Conservation (phyloP, 2,113 vertebrate genomes). For the Ondatra zibethicus region DNA sequence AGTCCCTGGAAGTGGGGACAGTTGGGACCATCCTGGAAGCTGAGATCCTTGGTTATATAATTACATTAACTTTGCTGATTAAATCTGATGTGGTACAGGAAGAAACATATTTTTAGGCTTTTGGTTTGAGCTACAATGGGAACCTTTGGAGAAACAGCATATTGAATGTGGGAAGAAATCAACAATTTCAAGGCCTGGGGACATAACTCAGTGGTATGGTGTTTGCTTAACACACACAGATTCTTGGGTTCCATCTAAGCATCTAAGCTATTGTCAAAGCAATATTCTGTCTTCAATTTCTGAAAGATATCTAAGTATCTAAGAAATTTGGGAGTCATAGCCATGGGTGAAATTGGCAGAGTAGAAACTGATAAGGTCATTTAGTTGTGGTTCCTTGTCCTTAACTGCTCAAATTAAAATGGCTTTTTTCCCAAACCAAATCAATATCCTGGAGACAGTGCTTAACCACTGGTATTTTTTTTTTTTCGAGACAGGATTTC, state of each 20-base stretch:
- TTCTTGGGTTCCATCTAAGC: too few species aligned
- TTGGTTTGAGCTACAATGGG: background rate
- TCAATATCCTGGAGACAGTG: background rate
- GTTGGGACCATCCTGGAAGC: background rate
- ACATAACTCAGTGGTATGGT: background rate
- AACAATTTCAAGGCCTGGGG: background rate
- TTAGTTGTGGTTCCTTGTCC: background rate
- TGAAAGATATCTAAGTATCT: background rate
- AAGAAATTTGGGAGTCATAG: background rate
- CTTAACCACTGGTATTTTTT: too few species aligned
- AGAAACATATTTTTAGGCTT: background rate
- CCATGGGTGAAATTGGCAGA: background rate
- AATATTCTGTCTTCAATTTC: background rate
- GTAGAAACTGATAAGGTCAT: background rate
- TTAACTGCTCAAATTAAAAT: background rate
- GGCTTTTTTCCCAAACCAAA: constrained; percentile 6
- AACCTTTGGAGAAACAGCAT: background rate
- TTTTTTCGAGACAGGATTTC: too few species aligned
- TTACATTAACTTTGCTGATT: background rate
- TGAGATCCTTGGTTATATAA: background rate
- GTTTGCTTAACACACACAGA: background rate
- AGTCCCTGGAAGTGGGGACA: background rate
- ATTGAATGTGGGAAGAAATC: background rate
- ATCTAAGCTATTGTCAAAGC: background rate
- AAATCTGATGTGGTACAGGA: background rate